Evolutionary conservation across 2,797 vertebrate genomes (phyloP).

Genomic region (Phyllotis vaccarum): DNA sequence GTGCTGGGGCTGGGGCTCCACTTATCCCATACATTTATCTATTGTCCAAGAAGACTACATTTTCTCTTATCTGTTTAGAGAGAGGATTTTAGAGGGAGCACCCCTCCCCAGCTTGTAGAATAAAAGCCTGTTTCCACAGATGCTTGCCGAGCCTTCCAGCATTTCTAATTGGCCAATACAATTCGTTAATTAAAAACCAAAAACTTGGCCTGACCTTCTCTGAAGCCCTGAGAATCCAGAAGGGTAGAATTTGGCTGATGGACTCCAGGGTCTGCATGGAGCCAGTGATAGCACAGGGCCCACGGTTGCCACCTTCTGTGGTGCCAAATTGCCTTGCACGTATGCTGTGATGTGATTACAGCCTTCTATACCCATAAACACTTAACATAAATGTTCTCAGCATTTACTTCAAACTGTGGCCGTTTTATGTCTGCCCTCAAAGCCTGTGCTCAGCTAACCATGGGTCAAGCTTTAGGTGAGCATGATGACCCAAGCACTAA

Average conservation of each 20-base stretch:
- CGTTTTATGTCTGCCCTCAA: not conserved
- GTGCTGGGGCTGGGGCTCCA: no score
- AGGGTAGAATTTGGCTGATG: not conserved
- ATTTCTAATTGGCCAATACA: not conserved
- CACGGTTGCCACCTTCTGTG: not conserved
- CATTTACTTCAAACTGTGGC: not conserved
- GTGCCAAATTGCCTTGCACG: not conserved
- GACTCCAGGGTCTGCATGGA: not conserved
- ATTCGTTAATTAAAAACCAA: not conserved
- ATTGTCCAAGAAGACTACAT: not conserved
- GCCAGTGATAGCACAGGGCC: not conserved
- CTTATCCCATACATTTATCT: fast-evolving
- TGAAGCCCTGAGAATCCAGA: not conserved
- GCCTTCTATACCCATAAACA: not conserved
- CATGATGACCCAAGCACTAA: not conserved
- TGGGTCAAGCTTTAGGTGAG: not conserved
- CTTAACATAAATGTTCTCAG: not conserved
- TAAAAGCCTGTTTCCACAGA: not conserved
- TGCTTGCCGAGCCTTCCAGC: not conserved
- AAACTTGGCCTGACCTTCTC: not conserved
- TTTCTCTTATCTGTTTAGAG: not conserved
- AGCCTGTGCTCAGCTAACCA: not conserved
- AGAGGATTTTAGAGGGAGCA: not conserved
- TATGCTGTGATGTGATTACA: not conserved
- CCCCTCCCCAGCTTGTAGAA: not conserved